Evolutionary conservation across 1,140 invertebrate genomes (phyloP).

Genomic region (Cydia pomonella): DNA sequence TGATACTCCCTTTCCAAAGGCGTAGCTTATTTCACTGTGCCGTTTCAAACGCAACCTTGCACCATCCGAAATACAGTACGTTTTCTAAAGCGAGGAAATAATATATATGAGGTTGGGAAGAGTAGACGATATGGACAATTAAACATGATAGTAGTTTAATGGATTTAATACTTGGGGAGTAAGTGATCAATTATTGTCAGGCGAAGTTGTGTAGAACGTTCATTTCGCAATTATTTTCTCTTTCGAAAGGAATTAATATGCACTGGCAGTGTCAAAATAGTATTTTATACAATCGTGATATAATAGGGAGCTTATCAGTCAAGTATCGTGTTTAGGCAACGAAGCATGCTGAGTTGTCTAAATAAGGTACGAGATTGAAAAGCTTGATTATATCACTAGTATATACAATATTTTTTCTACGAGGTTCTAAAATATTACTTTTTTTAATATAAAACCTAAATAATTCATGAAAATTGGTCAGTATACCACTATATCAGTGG

Average conservation of each 20-base stretch:
- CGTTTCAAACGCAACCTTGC: background rate
- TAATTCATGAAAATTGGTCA: too few species aligned
- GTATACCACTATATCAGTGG: too few species aligned
- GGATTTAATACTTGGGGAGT: background rate
- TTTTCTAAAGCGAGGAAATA: background rate
- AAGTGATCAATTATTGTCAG: background rate
- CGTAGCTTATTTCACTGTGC: background rate
- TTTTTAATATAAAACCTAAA: too few species aligned
- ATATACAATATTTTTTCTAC: too few species aligned
- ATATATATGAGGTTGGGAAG: background rate
- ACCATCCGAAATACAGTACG: background rate
- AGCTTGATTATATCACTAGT: too few species aligned
- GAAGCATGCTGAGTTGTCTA: too few species aligned
- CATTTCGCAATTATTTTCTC: slow-evolving; percentile 4
- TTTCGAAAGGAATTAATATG: slow-evolving; percentile 18
- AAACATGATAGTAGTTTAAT: slow-evolving; percentile 11
- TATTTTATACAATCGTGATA: too few species aligned
- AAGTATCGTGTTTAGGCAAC: too few species aligned
- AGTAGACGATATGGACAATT: slow-evolving; percentile 9
- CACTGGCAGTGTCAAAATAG: background rate
- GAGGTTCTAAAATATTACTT: too few species aligned
- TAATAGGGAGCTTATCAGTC: too few species aligned
- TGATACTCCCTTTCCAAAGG: background rate
- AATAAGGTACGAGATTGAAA: too few species aligned
- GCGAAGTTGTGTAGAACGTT: background rate